Evolutionary conservation across 2,888 invertebrate species (phyloP).

Genomic region (Chaitophorus viminalis): DNA sequence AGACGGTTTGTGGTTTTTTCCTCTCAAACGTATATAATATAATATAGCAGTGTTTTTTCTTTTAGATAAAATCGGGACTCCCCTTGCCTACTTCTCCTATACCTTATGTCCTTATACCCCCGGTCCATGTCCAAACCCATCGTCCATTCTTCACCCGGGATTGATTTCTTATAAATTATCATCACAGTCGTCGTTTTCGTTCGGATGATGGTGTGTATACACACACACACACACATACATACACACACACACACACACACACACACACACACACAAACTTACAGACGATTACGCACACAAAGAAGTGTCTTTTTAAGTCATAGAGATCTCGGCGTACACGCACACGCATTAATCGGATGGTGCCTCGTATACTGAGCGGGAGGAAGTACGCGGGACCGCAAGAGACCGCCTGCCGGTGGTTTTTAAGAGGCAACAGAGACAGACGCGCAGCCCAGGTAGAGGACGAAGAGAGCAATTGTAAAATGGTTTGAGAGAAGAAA

Average conservation of each 20-base stretch:
- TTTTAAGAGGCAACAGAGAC: conserved; percentile 50
- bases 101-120: neutral
- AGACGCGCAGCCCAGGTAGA: conserved; percentile 8
- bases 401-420: conserved; percentile 56
- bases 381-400: neutral
- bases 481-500: conserved; percentile 50
- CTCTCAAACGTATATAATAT: neutral
- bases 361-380: neutral
- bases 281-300: neutral
- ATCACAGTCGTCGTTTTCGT: conserved; percentile 35
- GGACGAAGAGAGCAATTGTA: conserved; percentile 38
- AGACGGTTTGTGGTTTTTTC: conserved; percentile 43
- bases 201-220: conserved; percentile 5
- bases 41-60: conserved; percentile 3
- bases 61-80: conserved; percentile 47
- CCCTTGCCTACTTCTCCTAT: neutral
- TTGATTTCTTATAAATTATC: conserved; percentile 60
- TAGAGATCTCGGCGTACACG: conserved; percentile 20
- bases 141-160: conserved; percentile 33
- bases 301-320: conserved; percentile 34
- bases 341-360: conserved; percentile 52
- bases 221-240: neutral
- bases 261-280: neutral
- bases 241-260: neutral
- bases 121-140: conserved; percentile 15